Conservation (phyloP, 1,140 invertebrate genomes). For the Halictus rubicundus region DNA sequence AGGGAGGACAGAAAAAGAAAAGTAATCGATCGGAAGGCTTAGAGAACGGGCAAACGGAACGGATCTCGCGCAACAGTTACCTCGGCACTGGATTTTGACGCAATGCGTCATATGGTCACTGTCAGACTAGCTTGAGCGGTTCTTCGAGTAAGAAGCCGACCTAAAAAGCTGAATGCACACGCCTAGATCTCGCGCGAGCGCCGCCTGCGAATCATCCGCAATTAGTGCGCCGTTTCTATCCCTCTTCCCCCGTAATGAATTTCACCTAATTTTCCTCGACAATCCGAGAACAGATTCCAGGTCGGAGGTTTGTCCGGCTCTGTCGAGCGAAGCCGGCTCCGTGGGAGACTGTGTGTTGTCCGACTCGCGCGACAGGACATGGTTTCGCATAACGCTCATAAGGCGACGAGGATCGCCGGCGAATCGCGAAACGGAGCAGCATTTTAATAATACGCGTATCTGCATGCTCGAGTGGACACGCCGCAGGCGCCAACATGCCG, state of each 20-base stretch:
- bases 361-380: no score
- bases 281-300: not conserved
- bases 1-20: not conserved
- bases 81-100: slow-evolving; percentile 56
- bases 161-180: slow-evolving; percentile 42
- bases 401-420: not conserved
- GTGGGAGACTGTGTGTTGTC: no score
- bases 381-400: no score
- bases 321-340: no score
- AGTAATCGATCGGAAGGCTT: not conserved
- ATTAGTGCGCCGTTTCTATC: not conserved
- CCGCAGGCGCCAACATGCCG: slow-evolving; percentile 38
- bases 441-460: slow-evolving; percentile 59
- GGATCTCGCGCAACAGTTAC: slow-evolving; percentile 36
- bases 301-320: no score
- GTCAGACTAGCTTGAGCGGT: slow-evolving; percentile 33
- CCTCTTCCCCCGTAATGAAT: slow-evolving; percentile 15
- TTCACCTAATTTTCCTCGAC: not conserved
- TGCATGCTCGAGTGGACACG: slow-evolving; percentile 42
- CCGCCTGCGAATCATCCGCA: not conserved
- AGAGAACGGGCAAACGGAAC: not conserved
- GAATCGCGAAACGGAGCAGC: slow-evolving; percentile 34
- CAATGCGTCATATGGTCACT: slow-evolving; percentile 55
- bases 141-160: slow-evolving; percentile 44
- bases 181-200: not conserved